Evolutionary conservation across 2,113 vertebrate species (phyloP), one percentile per base, ranked within the genome.

Genomic region (Dipodomys spectabilis): DNA sequence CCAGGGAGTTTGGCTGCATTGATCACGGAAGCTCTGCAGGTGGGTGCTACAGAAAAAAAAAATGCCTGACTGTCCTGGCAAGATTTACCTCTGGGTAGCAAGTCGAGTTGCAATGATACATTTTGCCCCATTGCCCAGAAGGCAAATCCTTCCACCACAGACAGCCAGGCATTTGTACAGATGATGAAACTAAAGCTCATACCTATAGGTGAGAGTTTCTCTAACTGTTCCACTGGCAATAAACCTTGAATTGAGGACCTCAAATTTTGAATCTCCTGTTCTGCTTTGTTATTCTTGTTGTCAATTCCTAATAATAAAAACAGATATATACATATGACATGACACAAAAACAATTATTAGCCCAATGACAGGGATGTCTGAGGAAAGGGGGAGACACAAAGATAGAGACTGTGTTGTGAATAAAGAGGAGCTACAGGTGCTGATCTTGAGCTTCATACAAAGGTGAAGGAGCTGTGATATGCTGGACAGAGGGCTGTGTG

Each of bases 1-100:
- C 96, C 89, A 27, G 32, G 49, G 53, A 75, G 78, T 79, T 91
- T 95, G 94, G 53, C 28, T 94, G 0, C 64, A 93, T 35, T 13
- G 49, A 20, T 73, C 88, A 39, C 57, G 25, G 67, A 92, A 32
- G 10, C 89, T 86, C 65, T 87, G 60, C 20, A 75, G 81, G 60
- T 64, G 57, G 44, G 32, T 82, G 53, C 60, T 82, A 72, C 73
- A 68, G 77, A 82, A 90, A 60, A 73, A 57, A 53, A 75, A 69
- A 45, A 69, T 45, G 20, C 19, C 67, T 44, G 44, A 25, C n/a
- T 30, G 2, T 27, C 12, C 1, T 30, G 88, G 57, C 22, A 65
- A 65, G 25, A 7, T 23, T 65, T 96, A 79, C 64, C 22, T 74
- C 78, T 74, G 35, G 57, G 78, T 28, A 71, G 73, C 57, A 62